Evolutionary conservation across 2,888 invertebrate species (phyloP).

Genomic region (Caradrina kadenii): DNA sequence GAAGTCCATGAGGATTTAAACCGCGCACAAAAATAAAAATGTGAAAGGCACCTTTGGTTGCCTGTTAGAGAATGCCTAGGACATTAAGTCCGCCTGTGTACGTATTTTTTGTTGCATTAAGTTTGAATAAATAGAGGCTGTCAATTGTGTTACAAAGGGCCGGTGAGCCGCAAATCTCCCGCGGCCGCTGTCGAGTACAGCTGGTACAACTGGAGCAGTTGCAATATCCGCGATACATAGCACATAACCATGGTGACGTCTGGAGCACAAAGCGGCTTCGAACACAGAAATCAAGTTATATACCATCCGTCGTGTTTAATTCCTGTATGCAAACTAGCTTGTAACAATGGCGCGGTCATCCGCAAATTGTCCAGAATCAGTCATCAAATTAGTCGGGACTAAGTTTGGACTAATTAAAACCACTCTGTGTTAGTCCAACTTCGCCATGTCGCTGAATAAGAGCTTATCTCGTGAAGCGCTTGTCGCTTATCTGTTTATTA

Average conservation of each 20-base stretch:
- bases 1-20: too few relatives aligned
- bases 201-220: too few relatives aligned
- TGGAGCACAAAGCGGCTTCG: constrained; percentile 1
- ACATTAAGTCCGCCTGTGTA: too few relatives aligned
- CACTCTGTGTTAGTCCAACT: constrained; percentile 1
- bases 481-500: neutral
- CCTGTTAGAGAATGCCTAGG: too few relatives aligned
- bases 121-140: too few relatives aligned
- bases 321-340: constrained; percentile 10
- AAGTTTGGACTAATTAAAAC: constrained; percentile 17
- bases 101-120: too few relatives aligned
- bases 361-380: constrained; percentile 19
- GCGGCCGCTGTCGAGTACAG: too few relatives aligned
- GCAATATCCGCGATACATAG: neutral
- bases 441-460: neutral
- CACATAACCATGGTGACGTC: neutral
- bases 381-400: neutral
- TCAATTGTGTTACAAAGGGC: too few relatives aligned
- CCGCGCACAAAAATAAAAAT: too few relatives aligned
- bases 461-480: neutral
- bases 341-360: constrained; percentile 16
- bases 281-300: constrained; percentile 6
- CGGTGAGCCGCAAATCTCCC: too few relatives aligned
- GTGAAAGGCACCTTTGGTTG: too few relatives aligned
- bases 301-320: constrained; percentile 8